These are phyloP conservation scores for Danaus melanippus DNA, from an alignment of 1,140 invertebrate species.

Conservation along the genomic window DNA sequence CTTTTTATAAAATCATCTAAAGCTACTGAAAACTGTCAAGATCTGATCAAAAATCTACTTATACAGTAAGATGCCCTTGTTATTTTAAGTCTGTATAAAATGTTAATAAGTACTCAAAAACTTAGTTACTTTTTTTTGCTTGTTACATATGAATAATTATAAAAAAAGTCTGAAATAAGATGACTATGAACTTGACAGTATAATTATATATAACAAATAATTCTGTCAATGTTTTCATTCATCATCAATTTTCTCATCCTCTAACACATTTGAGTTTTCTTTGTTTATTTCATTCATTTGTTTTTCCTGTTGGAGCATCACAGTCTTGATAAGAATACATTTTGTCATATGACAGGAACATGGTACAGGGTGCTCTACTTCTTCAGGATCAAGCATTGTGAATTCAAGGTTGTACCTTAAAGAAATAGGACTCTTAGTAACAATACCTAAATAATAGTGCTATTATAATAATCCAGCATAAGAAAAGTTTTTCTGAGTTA, in stretches of 20 bases:
- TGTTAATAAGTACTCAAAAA: too few relatives aligned
- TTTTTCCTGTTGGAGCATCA: constrained; percentile 66
- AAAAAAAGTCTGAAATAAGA: constrained; percentile 3
- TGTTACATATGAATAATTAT: background rate
- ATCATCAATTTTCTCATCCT: constrained; percentile 42
- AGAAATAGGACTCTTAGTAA: constrained; percentile 11
- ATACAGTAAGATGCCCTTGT: too few relatives aligned
- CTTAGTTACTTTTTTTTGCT: too few relatives aligned
- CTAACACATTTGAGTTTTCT: constrained; percentile 20
- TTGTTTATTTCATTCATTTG: constrained; percentile 13
- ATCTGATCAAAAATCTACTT: too few relatives aligned
- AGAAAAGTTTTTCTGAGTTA: too few relatives aligned
- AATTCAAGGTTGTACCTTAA: constrained; percentile 79
- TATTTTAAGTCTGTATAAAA: too few relatives aligned
- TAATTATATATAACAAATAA: background rate
- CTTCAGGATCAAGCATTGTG: constrained; percentile 78
- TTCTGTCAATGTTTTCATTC: constrained; percentile 11
- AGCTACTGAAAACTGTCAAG: too few relatives aligned
- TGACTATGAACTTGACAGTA: background rate
- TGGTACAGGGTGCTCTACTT: constrained; percentile 82
- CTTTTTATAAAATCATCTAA: background rate
- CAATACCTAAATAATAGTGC: background rate
- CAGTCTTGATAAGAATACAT: constrained; percentile 80
- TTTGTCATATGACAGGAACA: constrained; percentile 84
- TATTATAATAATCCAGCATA: background rate